Conservation (phyloP, 2,797 vertebrate species). For the Bucorvus abyssinicus region DNA sequence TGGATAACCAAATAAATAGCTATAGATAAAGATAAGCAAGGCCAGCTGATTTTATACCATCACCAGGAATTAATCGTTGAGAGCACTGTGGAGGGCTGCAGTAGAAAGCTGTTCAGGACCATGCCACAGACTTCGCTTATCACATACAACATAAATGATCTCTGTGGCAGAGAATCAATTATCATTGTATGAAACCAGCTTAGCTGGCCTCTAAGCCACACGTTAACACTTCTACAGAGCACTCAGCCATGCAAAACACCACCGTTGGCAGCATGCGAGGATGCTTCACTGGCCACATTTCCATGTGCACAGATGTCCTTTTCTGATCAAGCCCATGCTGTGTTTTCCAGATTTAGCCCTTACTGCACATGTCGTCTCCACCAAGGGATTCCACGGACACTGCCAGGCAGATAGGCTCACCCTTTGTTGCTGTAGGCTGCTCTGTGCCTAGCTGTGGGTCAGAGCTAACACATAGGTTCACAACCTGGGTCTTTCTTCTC, state of each 20-base stretch:
- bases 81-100: not conserved
- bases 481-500: not conserved
- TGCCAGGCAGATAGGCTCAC: not conserved
- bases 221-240: not conserved
- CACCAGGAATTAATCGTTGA: not conserved
- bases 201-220: not conserved
- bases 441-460: not conserved
- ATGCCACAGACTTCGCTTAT: not conserved
- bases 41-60: not conserved
- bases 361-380: not conserved
- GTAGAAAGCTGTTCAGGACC: not conserved
- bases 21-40: not conserved
- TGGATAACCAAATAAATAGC: not conserved
- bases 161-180: not conserved
- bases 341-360: not conserved
- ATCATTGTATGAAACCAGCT: not conserved
- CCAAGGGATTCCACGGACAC: not conserved
- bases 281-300: not conserved
- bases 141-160: not conserved
- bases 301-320: not conserved
- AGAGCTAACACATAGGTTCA: not conserved
- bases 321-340: not conserved
- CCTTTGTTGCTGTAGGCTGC: not conserved
- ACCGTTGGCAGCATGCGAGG: rapidly evolving
- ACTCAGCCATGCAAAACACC: not conserved